phyloP scores from a whole-genome alignment of 2,888 invertebrate species.

The Eudasyphora cyanicolor region DNA sequence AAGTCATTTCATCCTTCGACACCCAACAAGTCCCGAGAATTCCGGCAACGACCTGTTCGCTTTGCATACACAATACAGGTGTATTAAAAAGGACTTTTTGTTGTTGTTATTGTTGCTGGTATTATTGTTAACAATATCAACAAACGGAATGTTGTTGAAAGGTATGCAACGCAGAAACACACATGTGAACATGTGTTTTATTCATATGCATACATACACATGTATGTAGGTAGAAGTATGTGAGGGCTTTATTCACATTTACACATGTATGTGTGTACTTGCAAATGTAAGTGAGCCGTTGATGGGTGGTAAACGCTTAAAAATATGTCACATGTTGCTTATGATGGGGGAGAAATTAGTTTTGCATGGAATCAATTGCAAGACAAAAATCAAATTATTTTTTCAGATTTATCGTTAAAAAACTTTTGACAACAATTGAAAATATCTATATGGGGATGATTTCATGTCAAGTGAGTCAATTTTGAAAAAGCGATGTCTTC shows the following conservation, averaged over 20 bases:
- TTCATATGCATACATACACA: not conserved
- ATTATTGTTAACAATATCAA: not conserved
- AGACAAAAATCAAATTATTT: no score
- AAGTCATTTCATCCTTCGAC: no score
- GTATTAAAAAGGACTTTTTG: not conserved
- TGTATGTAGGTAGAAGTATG: not conserved
- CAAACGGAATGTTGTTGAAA: not conserved
- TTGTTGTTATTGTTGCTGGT: not conserved
- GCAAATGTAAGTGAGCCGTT: no score
- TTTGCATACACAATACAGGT: not conserved
- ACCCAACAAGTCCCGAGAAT: not conserved
- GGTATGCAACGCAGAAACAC: not conserved
- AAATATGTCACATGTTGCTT: constrained; percentile 24
- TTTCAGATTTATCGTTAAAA: no score
- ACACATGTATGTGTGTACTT: no score
- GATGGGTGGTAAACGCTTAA: constrained; percentile 4
- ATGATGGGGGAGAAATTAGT: not conserved
- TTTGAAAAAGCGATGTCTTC: no score
- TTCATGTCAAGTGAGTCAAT: no score
- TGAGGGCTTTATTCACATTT: not conserved
- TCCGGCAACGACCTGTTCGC: not conserved
- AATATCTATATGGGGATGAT: no score
- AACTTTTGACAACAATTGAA: no score
- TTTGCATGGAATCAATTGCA: no score
- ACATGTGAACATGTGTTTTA: not conserved